Conservation (phyloP, 2,797 vertebrate species). For the Sylvia borin region DNA sequence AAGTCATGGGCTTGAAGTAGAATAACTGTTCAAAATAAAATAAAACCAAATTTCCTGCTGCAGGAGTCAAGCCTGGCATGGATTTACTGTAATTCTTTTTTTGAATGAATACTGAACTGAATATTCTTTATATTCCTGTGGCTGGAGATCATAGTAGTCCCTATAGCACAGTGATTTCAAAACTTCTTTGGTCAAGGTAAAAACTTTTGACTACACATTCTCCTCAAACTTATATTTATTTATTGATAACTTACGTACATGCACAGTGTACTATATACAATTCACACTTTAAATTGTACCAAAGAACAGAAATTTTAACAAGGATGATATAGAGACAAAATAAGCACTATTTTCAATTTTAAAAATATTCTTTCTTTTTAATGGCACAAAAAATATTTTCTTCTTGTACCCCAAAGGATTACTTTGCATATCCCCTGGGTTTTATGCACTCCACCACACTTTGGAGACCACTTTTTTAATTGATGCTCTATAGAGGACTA, state of each 20-base stretch:
- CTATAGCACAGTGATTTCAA: background rate
- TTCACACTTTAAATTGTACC: background rate
- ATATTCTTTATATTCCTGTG: background rate
- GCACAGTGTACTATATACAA: no score
- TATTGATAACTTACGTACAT: background rate
- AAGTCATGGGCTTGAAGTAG: background rate
- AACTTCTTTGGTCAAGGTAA: background rate
- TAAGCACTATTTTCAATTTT: background rate
- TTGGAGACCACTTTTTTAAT: background rate
- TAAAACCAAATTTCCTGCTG: background rate
- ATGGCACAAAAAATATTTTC: background rate
- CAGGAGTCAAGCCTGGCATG: background rate
- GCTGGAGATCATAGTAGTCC: background rate
- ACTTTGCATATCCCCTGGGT: rapidly evolving
- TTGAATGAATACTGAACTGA: background rate
- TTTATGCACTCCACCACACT: rapidly evolving
- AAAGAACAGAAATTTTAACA: background rate
- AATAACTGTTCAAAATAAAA: background rate
- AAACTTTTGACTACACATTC: rapidly evolving
- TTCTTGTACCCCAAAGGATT: background rate
- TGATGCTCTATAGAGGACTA: background rate
- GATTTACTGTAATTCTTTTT: background rate
- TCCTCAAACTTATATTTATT: background rate
- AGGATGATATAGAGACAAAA: background rate
- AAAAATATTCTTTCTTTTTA: background rate